Evolutionary conservation across 2,888 invertebrate species (phyloP).

Genomic region (Fragum fragum): DNA sequence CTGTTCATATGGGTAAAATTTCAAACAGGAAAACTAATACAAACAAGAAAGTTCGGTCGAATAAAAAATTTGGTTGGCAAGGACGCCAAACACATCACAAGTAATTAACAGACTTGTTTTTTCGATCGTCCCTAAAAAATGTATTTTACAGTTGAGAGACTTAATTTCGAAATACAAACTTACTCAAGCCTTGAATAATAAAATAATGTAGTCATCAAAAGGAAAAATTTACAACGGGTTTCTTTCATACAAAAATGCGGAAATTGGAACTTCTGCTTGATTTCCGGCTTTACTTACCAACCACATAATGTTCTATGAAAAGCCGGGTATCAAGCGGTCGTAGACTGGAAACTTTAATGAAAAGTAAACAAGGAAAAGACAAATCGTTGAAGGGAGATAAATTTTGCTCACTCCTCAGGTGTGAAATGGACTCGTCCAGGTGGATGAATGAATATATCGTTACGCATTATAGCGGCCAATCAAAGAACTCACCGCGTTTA

Average conservation of each 20-base stretch:
- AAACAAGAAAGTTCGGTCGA: too few species aligned
- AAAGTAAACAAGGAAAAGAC: neutral
- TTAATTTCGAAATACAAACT: too few species aligned
- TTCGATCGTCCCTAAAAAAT: too few species aligned
- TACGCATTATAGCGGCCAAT: constrained; percentile 54
- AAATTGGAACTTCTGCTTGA: constrained; percentile 1
- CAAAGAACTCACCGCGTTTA: constrained; percentile 24
- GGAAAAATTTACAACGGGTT: neutral
- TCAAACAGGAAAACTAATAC: too few species aligned
- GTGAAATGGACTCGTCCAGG: constrained; percentile 46
- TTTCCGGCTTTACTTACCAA: neutral
- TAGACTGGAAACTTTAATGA: neutral
- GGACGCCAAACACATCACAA: constrained; percentile 8
- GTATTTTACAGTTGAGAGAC: too few species aligned
- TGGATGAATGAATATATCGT: constrained; percentile 60
- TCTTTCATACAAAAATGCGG: constrained; percentile 11
- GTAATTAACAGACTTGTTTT: too few species aligned
- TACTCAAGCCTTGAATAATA: too few species aligned
- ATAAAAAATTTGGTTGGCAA: constrained; percentile 29
- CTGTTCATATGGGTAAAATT: too few species aligned
- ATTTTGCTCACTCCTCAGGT: neutral
- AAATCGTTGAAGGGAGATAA: constrained; percentile 1
- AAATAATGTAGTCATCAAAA: too few species aligned
- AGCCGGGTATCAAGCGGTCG: neutral
- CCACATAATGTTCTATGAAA: neutral